phyloP scores from a whole-genome alignment of 2,797 vertebrate genomes.

The Eremophila alpestris region DNA sequence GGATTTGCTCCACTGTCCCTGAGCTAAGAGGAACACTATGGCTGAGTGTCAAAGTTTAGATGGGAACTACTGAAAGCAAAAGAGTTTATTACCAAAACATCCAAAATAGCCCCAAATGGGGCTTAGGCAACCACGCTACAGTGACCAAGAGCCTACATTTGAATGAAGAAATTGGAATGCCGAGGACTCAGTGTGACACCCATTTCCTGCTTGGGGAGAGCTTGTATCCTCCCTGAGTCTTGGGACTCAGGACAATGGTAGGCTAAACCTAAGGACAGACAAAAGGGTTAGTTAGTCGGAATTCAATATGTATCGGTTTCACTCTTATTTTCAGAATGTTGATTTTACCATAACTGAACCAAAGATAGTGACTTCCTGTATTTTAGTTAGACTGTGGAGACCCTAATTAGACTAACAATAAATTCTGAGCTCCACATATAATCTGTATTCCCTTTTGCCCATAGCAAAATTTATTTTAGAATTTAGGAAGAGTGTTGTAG shows the following conservation, averaged over 20 bases:
- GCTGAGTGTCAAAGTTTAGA: not conserved
- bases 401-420: not conserved
- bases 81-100: not conserved
- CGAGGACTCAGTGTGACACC: not conserved
- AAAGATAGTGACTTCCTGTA: not conserved
- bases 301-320: not conserved
- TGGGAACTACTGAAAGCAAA: not conserved
- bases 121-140: not conserved
- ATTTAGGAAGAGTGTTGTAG: not conserved
- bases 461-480: not conserved
- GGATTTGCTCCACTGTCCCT: not conserved
- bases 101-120: not conserved
- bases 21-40: not conserved
- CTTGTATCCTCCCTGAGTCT: not conserved
- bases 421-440: not conserved
- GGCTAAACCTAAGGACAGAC: not conserved
- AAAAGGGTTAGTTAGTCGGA: not conserved
- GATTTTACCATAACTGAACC: not conserved
- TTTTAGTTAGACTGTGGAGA: not conserved
- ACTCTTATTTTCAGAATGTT: not conserved
- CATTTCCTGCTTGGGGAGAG: not conserved
- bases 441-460: not conserved
- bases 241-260: rapidly evolving
- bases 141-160: not conserved
- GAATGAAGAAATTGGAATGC: not conserved